Evolutionary conservation across 2,113 vertebrate species (phyloP), one percentile per base, ranked within the genome.

Genomic region (Myodes glareolus): DNA sequence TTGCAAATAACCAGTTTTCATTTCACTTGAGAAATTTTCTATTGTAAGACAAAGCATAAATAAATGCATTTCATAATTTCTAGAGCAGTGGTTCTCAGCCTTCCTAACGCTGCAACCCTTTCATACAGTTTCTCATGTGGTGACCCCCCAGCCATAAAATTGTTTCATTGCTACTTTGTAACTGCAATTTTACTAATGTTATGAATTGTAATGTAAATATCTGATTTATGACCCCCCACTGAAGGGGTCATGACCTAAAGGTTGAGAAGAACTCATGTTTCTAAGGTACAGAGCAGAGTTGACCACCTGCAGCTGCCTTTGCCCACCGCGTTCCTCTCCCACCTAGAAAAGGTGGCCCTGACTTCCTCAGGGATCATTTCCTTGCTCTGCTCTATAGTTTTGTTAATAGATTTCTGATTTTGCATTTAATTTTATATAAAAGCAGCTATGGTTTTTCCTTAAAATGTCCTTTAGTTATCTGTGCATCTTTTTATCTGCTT

Each of bases 1-100:
- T 55, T 75, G 65, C 39, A 82, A 95, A 61, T 21, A 95, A 95
- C 19, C 52, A 73, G 47, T 45, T 88, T 88, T 72, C 65, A 78
- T 29, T 89, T 90, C 39, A 81, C 55, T 95, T 88, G 70, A 25
- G 94, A 92, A 23, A 68, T 73, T 90, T 52, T 81, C 95, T 68
- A 92, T 23, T 61, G 67, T 81, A 12, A 96, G 87, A 95, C 47
- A 92, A 1, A 58, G 47, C 31, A 86, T 50, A 75, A 10, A 86
- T 50, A 75, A 10, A 90, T 42, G 76, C 21, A 93, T 25, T 36
- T 70, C 67, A 33, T 72, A n/a, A 72, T 39, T 77, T 65, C 90
- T 21, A 68, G 94, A 80, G 17, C 8, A 36, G 31, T 6, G 31
- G 23, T 29, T 52, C 16, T 5, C 77, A 36, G 10, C 47, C 77